A percentile compares a stretch with the other conserved stretches of the same genome.
Evolutionary conservation across 1,140 invertebrate species (phyloP).

Genomic region (Zaprionus kolodkinae): DNA sequence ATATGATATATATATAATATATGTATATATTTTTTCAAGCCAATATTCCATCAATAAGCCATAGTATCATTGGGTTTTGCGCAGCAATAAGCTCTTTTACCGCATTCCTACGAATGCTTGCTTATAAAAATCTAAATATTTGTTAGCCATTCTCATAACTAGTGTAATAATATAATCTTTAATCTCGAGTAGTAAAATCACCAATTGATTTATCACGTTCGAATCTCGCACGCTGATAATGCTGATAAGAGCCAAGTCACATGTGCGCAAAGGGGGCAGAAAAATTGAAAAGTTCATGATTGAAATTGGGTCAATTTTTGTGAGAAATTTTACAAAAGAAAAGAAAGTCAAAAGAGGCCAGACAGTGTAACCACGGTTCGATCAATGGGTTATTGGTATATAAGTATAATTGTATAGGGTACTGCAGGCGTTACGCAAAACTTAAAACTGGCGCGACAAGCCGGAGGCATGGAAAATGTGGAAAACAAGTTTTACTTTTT

Average conservation of each 20-base stretch:
- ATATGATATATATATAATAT: too few species aligned
- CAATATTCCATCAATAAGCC: too few species aligned
- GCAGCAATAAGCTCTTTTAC: not conserved
- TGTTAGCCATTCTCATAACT: not conserved
- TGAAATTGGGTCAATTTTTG: slow-evolving; percentile 19
- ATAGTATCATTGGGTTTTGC: too few species aligned
- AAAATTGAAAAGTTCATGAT: not conserved
- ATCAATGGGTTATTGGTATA: too few species aligned
- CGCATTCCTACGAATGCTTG: not conserved
- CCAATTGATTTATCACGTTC: not conserved
- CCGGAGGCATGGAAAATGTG: slow-evolving; percentile 42
- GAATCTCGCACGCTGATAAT: slow-evolving; percentile 1
- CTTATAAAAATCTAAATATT: slow-evolving; percentile 5
- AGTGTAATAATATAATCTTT: not conserved
- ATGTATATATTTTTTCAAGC: too few species aligned
- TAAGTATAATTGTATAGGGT: not conserved
- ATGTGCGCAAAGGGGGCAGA: not conserved
- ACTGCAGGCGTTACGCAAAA: slow-evolving; percentile 61
- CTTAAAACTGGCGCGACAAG: slow-evolving; percentile 58
- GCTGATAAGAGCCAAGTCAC: slow-evolving; percentile 21
- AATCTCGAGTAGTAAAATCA: not conserved
- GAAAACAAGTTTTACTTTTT: slow-evolving; percentile 59
- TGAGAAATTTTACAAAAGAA: not conserved
- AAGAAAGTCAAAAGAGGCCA: slow-evolving; percentile 2
- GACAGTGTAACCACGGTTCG: not conserved